phyloP scores from a whole-genome alignment of 1,140 invertebrate species.

The Aphidius gifuensis region DNA sequence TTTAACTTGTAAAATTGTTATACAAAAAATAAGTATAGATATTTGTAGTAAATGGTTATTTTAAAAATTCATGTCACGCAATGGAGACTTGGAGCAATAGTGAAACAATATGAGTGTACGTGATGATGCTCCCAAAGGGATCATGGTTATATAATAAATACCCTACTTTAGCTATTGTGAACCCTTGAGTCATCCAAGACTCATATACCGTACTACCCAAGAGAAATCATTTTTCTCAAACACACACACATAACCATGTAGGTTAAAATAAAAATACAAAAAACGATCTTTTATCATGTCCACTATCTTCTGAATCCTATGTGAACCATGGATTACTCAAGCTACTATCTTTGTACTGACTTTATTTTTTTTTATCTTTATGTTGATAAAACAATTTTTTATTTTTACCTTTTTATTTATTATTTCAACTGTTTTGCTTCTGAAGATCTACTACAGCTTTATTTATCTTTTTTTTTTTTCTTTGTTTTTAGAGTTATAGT shows the following conservation, averaged over 20 bases:
- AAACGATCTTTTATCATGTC: neutral
- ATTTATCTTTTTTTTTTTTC: too few species aligned
- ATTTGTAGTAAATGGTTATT: neutral
- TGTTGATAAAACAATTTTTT: slow-evolving; percentile 5
- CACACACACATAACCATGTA: neutral
- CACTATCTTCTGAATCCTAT: too few species aligned
- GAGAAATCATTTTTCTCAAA: slow-evolving; percentile 34
- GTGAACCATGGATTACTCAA: neutral
- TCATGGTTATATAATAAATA: slow-evolving; percentile 33
- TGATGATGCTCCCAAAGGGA: slow-evolving; percentile 30
- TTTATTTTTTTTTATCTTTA: slow-evolving; percentile 16
- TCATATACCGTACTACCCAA: slow-evolving; percentile 15
- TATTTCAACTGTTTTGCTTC: too few species aligned
- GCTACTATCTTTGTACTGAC: slow-evolving; percentile 19
- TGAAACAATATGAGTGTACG: slow-evolving; percentile 37
- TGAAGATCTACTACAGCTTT: too few species aligned
- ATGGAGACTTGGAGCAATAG: slow-evolving; percentile 24
- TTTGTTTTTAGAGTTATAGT: too few species aligned
- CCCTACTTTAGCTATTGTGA: slow-evolving; percentile 10
- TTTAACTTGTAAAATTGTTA: too few species aligned
- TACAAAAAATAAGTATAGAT: slow-evolving; percentile 3
- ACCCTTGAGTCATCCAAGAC: slow-evolving; percentile 9
- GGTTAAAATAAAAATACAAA: too few species aligned
- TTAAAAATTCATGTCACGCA: slow-evolving; percentile 36
- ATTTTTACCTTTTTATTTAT: too few species aligned